A percentile compares a stretch with the other conserved stretches of the same genome.
Evolutionary conservation across 2,888 invertebrate species (phyloP).

Genomic region (Drosophila ochracea): DNA sequence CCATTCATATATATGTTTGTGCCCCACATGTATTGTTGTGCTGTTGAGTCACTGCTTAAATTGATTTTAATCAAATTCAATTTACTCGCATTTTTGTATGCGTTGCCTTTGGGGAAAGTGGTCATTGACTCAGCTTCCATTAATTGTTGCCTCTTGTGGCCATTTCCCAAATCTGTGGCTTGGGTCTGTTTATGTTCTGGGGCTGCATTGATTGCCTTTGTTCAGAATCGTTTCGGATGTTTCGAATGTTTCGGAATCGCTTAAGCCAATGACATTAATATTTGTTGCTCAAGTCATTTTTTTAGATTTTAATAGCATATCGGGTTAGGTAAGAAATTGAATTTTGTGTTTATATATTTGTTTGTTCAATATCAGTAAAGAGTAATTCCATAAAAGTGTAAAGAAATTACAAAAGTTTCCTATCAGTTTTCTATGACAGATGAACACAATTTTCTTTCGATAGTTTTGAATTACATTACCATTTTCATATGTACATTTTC

Average conservation of each 20-base stretch:
- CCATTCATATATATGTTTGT: conserved; percentile 7
- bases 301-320: not conserved
- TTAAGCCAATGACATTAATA: not conserved
- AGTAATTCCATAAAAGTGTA: not conserved
- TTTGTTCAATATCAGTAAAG: not conserved
- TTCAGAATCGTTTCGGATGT: no score
- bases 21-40: conserved; percentile 1
- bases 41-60: conserved; percentile 52
- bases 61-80: conserved; percentile 83
- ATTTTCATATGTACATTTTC: not conserved
- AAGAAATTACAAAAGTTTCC: not conserved
- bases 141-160: conserved; percentile 11
- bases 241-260: no score
- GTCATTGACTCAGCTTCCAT: conserved; percentile 32
- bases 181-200: not conserved
- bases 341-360: no score
- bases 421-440: not conserved
- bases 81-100: conserved; percentile 47
- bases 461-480: not conserved
- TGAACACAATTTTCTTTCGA: not conserved
- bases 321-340: not conserved
- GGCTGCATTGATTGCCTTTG: conserved; percentile 11
- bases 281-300: not conserved
- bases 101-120: conserved; percentile 15
- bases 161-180: conserved; percentile 13